Conservation (phyloP, 2,888 invertebrate genomes). For the Byasa hedistus region DNA sequence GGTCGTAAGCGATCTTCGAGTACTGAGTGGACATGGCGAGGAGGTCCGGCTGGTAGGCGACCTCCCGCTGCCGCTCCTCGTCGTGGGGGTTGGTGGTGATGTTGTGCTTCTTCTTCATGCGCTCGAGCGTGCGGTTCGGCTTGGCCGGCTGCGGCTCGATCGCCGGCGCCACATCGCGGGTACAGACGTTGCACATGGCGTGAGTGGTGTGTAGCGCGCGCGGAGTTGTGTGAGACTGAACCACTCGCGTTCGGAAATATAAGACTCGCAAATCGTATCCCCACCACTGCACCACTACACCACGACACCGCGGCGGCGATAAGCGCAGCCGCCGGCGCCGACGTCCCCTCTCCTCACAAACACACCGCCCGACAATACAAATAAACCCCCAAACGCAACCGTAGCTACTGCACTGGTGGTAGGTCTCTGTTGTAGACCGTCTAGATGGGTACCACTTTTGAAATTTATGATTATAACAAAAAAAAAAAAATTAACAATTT, state of each 20-base stretch:
- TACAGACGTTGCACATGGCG: conserved; percentile 72
- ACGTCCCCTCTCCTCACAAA: no score
- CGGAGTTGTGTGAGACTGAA: conserved; percentile 33
- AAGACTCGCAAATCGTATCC: conserved; percentile 60
- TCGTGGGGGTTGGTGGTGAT: conserved; percentile 62
- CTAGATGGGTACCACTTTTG: no score
- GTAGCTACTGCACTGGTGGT: no score
- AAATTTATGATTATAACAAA: no score
- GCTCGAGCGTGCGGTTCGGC: conserved; percentile 50
- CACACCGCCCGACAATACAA: no score
- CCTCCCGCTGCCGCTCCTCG: conserved; percentile 59
- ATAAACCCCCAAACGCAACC: no score
- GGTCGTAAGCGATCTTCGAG: conserved; percentile 64
- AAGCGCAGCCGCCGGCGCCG: background rate
- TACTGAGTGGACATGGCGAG: conserved; percentile 72
- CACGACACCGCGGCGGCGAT: conserved; percentile 35
- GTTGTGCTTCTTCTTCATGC: conserved; percentile 72
- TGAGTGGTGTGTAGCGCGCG: conserved; percentile 30
- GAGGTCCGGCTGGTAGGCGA: conserved; percentile 70
- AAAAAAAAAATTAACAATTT: no score
- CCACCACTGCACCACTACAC: conserved; percentile 43
- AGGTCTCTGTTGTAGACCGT: no score
- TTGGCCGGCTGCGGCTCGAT: conserved; percentile 43
- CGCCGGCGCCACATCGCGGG: conserved; percentile 50
- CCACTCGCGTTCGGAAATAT: conserved; percentile 53